A percentile compares a stretch with the other conserved stretches of the same genome.
Conservation (phyloP, 2,113 vertebrate genomes). For the Pseudorhombus dupliciocellatus region DNA sequence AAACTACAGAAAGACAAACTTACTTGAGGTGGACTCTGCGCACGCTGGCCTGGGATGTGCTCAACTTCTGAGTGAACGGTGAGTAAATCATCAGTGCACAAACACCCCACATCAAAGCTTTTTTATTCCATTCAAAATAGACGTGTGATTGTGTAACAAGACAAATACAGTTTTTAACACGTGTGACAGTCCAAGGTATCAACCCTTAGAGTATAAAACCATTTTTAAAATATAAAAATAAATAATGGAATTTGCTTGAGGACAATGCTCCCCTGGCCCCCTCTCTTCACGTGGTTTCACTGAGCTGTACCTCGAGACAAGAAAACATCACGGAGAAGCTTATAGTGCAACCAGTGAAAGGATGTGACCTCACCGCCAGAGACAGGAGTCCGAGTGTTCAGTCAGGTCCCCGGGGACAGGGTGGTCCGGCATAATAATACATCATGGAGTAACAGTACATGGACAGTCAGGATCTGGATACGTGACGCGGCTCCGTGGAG, state of each 20-base stretch:
- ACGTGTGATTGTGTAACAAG: constrained; percentile 4
- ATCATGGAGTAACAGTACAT: background rate
- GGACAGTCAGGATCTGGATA: background rate
- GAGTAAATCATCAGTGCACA: background rate
- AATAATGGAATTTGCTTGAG: constrained; percentile 51
- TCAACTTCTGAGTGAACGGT: background rate
- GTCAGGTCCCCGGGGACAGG: background rate
- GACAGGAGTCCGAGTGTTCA: too few relatives aligned
- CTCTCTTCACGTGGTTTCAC: background rate
- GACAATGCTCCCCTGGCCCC: too few relatives aligned
- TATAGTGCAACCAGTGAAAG: background rate
- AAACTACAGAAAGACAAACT: too few relatives aligned
- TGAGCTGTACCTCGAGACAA: constrained; percentile 34
- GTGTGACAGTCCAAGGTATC: constrained; percentile 31
- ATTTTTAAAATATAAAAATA: constrained; percentile 66
- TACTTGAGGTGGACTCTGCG: too few relatives aligned
- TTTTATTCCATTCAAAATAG: constrained; percentile 39
- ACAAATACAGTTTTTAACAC: constrained; percentile 20
- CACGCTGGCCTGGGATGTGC: too few relatives aligned
- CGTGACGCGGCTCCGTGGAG: background rate
- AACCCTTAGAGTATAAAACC: constrained; percentile 35
- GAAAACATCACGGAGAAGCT: constrained; percentile 1
- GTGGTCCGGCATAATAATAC: background rate
- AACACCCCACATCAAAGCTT: constrained; percentile 8
- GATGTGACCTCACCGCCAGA: too few relatives aligned